A percentile compares a stretch with the other conserved stretches of the same genome.
phyloP scores from a whole-genome alignment of 2,797 vertebrate species.

The Lemur catta region DNA sequence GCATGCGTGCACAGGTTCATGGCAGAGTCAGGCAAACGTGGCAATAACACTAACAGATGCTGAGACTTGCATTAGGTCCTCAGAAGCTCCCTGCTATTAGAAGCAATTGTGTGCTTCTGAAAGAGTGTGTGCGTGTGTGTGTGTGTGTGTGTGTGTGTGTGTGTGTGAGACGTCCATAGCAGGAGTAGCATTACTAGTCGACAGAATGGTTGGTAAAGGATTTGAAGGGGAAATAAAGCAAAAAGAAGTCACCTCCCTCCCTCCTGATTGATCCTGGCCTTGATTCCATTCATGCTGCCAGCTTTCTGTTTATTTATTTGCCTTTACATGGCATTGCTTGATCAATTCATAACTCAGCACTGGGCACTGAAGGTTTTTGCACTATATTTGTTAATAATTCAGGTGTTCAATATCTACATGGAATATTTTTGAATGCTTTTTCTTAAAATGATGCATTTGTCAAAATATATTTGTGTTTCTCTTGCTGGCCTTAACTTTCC shows the following conservation, averaged over 20 bases:
- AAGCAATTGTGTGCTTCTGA: background rate
- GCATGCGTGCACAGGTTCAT: background rate
- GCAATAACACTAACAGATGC: conserved; percentile 6
- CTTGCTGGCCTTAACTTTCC: background rate
- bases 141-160: too few relatives aligned
- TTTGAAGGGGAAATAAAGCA: background rate
- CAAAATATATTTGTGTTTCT: conserved; percentile 3
- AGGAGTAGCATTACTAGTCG: background rate
- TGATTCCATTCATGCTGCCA: background rate
- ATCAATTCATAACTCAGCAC: background rate
- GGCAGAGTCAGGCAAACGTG: background rate
- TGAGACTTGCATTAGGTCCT: background rate
- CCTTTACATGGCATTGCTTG: background rate
- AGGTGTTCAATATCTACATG: background rate
- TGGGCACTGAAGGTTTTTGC: background rate
- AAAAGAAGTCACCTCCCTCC: background rate
- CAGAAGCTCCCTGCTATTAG: conserved; percentile 11
- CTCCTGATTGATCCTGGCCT: background rate
- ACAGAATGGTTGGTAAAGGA: background rate
- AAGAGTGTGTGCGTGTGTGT: background rate
- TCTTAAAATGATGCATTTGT: background rate
- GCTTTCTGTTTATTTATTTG: conserved; percentile 7
- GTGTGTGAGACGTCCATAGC: background rate
- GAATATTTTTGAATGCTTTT: background rate
- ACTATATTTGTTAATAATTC: background rate